These are phyloP conservation scores for Tamias sibiricus DNA, from an alignment of 2,113 vertebrate species.

Conservation along the genomic window DNA sequence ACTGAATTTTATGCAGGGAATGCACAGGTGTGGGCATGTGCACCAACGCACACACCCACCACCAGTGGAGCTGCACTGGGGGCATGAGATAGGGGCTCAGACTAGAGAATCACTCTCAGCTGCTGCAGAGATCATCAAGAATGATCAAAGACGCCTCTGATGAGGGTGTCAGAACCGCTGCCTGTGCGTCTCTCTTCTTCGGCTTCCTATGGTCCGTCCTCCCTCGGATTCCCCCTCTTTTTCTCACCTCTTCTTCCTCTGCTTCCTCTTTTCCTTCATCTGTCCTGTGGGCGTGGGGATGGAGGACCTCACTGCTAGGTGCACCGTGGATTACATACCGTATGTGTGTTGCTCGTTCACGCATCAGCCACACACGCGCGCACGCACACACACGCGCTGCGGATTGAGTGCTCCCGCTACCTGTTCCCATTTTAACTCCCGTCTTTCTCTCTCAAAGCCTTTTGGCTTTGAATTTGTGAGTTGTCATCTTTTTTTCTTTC, in stretches of 20 bases:
- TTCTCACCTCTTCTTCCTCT: neutral
- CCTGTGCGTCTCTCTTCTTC: too few relatives aligned
- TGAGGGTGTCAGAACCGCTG: too few relatives aligned
- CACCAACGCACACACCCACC: neutral
- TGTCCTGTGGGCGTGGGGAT: neutral
- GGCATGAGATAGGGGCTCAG: neutral
- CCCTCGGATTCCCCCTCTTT: neutral
- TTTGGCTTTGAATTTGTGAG: neutral
- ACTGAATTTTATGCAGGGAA: neutral
- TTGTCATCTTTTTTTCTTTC: neutral
- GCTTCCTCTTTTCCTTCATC: neutral
- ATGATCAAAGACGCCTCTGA: fast-evolving
- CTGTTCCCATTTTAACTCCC: neutral
- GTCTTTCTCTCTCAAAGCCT: neutral
- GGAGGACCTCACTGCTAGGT: neutral
- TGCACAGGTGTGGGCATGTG: fast-evolving
- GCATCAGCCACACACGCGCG: too few relatives aligned
- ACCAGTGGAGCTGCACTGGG: fast-evolving
- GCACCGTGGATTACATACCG: too few relatives aligned
- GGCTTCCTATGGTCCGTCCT: too few relatives aligned
- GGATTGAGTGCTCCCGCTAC: too few relatives aligned
- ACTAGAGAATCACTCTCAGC: neutral
- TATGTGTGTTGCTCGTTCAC: too few relatives aligned
- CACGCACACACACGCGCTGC: too few relatives aligned
- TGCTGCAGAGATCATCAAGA: neutral